phyloP scores from a whole-genome alignment of 2,113 vertebrate species.

The Petroica traversi region DNA sequence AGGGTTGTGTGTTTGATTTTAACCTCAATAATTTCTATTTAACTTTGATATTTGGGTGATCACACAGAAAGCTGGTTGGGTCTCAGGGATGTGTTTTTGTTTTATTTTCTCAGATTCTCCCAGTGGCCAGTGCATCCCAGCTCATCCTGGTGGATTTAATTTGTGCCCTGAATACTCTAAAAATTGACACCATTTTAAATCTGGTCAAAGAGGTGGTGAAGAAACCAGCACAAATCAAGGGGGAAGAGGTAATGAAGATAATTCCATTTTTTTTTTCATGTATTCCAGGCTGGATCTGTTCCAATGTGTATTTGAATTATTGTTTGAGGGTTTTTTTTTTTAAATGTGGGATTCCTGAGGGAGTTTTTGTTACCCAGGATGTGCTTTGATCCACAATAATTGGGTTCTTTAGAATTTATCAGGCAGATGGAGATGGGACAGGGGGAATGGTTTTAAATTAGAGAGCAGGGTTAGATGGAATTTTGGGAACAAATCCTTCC shows the following conservation, averaged over 20 bases:
- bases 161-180: slow-evolving; percentile 84
- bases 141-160: slow-evolving; percentile 86
- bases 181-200: slow-evolving; percentile 82
- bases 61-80: no score
- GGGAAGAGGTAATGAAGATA: slow-evolving; percentile 82
- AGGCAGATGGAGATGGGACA: background rate
- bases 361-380: background rate
- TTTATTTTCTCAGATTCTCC: slow-evolving; percentile 77
- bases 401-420: background rate
- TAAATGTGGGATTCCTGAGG: background rate
- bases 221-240: slow-evolving; percentile 90
- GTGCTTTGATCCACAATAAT: background rate
- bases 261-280: background rate
- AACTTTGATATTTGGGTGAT: background rate
- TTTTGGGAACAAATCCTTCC: background rate
- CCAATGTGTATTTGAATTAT: background rate
- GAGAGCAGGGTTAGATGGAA: background rate
- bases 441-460: background rate
- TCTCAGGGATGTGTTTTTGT: background rate
- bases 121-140: slow-evolving; percentile 79
- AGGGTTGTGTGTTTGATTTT: background rate
- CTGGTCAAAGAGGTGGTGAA: slow-evolving; percentile 94
- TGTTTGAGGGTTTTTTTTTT: background rate
- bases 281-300: background rate
- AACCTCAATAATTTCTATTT: background rate